These are phyloP conservation scores for Hemichromis elongatus DNA, from an alignment of 2,113 vertebrate species.

Conservation along the genomic window DNA sequence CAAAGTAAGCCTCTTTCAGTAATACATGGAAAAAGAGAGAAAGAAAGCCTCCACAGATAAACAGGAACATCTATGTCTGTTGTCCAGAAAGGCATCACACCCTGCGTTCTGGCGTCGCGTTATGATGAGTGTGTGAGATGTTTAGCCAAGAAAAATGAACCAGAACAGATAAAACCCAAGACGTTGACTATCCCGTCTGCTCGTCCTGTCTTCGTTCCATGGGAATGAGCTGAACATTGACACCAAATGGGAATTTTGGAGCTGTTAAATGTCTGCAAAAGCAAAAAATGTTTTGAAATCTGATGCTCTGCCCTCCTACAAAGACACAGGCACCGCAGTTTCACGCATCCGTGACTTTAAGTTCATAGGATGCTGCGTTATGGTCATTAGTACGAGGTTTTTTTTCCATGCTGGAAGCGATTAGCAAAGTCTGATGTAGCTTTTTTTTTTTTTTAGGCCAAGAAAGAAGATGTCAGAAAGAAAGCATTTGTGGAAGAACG, in stretches of 20 bases:
- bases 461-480: slow-evolving; percentile 22
- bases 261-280: slow-evolving; percentile 11
- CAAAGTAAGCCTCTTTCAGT: neutral
- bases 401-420: slow-evolving; percentile 49
- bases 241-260: slow-evolving; percentile 32
- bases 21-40: neutral
- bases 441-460: neutral
- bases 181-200: neutral
- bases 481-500: slow-evolving; percentile 41
- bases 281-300: slow-evolving; percentile 31
- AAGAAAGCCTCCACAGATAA: neutral
- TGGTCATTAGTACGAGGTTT: slow-evolving; percentile 6
- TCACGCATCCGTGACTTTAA: slow-evolving; percentile 27
- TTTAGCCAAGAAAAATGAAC: neutral
- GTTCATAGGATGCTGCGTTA: slow-evolving; percentile 44
- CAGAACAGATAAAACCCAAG: neutral
- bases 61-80: neutral
- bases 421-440: slow-evolving; percentile 42
- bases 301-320: slow-evolving; percentile 33
- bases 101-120: neutral
- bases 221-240: neutral
- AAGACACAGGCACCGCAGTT: slow-evolving; percentile 22
- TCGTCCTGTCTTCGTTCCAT: neutral
- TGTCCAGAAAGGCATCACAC: neutral
- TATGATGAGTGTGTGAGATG: neutral